Percentiles rank a stretch among this genome's conserved stretches.
These are phyloP conservation scores for Odontophorus gujanensis DNA, from an alignment of 2,113 vertebrate genomes.

Conservation along the genomic window DNA sequence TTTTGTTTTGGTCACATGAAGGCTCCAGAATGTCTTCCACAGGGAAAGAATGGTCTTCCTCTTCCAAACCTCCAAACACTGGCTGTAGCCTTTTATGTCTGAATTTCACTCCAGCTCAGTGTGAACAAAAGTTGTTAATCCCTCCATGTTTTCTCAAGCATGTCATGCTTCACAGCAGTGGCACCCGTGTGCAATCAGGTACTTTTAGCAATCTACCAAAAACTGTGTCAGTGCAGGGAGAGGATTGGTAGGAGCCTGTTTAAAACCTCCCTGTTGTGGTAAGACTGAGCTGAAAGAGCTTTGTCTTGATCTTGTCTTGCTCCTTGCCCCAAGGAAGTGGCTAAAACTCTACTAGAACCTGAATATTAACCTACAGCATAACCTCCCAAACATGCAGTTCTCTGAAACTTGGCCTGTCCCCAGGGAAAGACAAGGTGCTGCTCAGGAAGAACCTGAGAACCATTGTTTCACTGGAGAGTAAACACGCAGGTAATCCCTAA, in stretches of 20 bases:
- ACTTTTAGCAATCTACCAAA: neutral
- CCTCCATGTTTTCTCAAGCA: neutral
- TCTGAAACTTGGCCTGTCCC: neutral
- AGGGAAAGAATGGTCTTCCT: neutral
- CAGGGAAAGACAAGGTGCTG: neutral
- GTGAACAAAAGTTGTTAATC: neutral
- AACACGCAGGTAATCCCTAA: neutral
- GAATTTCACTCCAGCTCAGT: neutral
- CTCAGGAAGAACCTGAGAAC: neutral
- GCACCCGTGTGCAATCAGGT: neutral
- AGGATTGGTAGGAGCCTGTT: neutral
- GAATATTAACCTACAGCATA: neutral
- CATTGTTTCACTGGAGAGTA: neutral
- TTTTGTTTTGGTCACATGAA: neutral
- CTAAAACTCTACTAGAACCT: neutral
- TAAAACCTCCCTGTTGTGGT: neutral
- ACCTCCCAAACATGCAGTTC: accelerated
- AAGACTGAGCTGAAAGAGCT: neutral
- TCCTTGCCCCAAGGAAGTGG: neutral
- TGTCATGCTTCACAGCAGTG: neutral
- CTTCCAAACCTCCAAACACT: neutral
- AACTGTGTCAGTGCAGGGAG: neutral
- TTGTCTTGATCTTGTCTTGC: neutral
- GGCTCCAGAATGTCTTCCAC: neutral
- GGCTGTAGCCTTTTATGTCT: neutral